Evolutionary conservation across 2,113 vertebrate genomes (phyloP), one percentile per base, ranked within the genome.

Genomic region (Brienomyrus longianalis): DNA sequence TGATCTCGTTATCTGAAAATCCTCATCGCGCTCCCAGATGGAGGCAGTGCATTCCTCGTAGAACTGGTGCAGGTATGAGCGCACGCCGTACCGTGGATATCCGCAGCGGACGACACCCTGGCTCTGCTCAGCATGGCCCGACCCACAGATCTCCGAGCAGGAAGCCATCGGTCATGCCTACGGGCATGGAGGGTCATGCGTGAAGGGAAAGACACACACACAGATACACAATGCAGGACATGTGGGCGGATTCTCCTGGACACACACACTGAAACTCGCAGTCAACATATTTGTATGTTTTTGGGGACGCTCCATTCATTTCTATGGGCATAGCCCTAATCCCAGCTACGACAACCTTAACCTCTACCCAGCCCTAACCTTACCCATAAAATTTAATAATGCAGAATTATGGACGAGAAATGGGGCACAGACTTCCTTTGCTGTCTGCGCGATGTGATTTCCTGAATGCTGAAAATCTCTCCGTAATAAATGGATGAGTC

Each of bases 11-110:
- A 96, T 96, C 96, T 97, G 97, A 95, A 96, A 96, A 93, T 97
- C 97, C 87, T 97, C 97, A 86, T 96, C 96, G 91, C 96, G 94
- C 93, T 98, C 97, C 97, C 97, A 97, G 93, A 97, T 95, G 0
- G 98, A 97, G 93, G 97, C 96, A 0, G 98, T 97, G 92, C 98
- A 99, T 93, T 98, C 98, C 93, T 99, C 98, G 21, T 99, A 99
- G 92, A 99, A 99, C 94, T 99, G 97, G 91, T 99, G 98, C 93
- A 99, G 96, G 93, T 99, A 99, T 90, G 98, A 99, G 6, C 97
- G 98, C 89, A 99, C 98, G 86, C 98, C 98, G 0, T 98, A 99
- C 92, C 96, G 96, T 62, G 94, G 96, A 92, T 93, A 93, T 27
- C 92, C 48, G 2, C 93, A 93, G 85, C 97, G 96, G 0, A 96